These are phyloP conservation scores for Umimayanthus kanabou DNA, from an alignment of 92 coral and sea anemone species.

Conservation along the genomic window DNA sequence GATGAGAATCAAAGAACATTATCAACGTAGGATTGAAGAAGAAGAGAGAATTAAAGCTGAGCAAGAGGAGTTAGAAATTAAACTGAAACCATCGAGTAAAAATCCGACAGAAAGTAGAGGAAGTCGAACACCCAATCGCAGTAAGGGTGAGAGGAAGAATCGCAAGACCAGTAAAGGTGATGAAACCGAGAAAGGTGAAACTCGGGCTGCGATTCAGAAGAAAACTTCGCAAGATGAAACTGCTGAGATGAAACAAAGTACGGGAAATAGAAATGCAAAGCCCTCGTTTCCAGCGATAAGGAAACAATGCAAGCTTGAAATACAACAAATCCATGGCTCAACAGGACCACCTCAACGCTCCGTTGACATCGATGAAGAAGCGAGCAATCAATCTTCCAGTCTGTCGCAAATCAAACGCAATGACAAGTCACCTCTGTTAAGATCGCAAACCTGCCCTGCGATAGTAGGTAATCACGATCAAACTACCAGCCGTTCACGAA, in stretches of 20 bases:
- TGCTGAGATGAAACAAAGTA: not conserved
- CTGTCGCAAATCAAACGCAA: not conserved
- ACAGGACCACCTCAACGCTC: not conserved
- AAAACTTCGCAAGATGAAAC: not conserved
- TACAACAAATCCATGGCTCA: not conserved
- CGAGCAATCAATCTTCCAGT: not conserved
- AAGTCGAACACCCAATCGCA: not conserved
- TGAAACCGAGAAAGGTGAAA: not conserved
- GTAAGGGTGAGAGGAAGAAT: not conserved
- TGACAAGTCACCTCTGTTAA: slow-evolving; percentile 1
- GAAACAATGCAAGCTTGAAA: not conserved
- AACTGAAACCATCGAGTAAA: not conserved
- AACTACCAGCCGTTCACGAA: not conserved
- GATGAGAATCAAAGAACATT: slow-evolving; percentile 55
- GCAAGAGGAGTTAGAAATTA: slow-evolving; percentile 35
- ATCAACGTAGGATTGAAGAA: slow-evolving; percentile 31
- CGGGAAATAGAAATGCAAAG: not conserved
- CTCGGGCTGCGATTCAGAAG: not conserved
- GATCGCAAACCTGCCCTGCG: slow-evolving; percentile 37
- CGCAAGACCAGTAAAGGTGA: not conserved
- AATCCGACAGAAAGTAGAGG: not conserved
- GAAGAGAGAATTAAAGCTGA: slow-evolving; percentile 46
- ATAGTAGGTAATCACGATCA: not conserved
- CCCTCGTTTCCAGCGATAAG: slow-evolving; percentile 1
- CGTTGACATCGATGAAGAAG: not conserved